Evolutionary conservation across 2,113 vertebrate genomes (phyloP).

Genomic region (Rhinogobius similis): DNA sequence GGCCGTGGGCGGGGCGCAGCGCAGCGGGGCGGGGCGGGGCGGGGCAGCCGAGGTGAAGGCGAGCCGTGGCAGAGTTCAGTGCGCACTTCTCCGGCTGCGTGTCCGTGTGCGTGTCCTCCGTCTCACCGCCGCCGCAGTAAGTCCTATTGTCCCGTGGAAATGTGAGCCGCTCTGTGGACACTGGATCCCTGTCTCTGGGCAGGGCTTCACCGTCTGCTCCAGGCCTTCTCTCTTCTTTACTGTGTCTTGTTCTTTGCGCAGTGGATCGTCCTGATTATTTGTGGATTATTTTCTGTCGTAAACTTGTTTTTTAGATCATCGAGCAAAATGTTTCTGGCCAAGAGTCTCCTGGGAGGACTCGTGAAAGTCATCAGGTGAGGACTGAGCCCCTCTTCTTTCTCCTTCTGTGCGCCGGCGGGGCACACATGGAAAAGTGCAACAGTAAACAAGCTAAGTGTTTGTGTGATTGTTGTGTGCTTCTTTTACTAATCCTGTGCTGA

Average conservation of each 20-base stretch:
- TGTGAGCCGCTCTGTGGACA: background rate
- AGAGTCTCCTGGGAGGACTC: slow-evolving; percentile 52
- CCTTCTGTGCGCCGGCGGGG: too few species aligned
- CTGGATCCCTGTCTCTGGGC: background rate
- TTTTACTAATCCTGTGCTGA: too few species aligned
- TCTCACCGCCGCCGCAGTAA: background rate
- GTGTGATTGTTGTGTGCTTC: too few species aligned
- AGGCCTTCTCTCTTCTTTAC: background rate
- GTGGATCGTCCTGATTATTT: background rate
- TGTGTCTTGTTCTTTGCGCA: background rate
- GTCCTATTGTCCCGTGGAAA: background rate
- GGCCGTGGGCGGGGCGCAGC: background rate
- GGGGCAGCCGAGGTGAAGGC: background rate
- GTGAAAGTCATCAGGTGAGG: slow-evolving; percentile 61
- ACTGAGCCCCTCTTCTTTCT: background rate
- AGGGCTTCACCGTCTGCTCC: too few species aligned
- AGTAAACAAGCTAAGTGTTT: too few species aligned
- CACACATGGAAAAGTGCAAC: too few species aligned
- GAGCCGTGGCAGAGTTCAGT: background rate
- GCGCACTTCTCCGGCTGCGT: background rate
- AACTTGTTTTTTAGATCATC: background rate
- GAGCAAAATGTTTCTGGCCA: slow-evolving; percentile 50
- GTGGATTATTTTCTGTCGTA: background rate
- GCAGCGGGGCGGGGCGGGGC: background rate
- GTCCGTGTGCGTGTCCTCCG: background rate